Evolutionary conservation across 92 coral and sea anemone species (phyloP), one percentile per base, ranked within the genome.

Genomic region (Phenganax subtilis): DNA sequence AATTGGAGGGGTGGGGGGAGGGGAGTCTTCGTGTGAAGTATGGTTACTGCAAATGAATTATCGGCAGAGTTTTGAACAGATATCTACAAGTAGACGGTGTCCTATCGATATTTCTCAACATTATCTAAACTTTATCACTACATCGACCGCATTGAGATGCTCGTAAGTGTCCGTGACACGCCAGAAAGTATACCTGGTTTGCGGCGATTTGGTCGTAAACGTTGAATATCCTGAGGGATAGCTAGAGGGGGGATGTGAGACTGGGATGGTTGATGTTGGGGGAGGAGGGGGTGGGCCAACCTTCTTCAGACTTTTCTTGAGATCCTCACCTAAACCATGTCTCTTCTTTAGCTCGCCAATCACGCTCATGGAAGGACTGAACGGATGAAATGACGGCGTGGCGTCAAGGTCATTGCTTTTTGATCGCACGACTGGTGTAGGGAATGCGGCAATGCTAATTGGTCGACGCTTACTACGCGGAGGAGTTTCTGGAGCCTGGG

Each of bases 1-100:
- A 29, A 93, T 62, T 12, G 96, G 96, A 27, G 98, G 98, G 72
- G 92, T 57, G 0, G 98, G 97, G 11, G 97, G 93, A 0, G 97
- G 97, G 6, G 93, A 88, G 53, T 88, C 92, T 6, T 78, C 70
- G 59, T 73, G 61, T 10, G 78, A 61, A 8, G 59, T 51, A 3
- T 58, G 52, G 62, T 73, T 73, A 73, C 84, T 55, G 27, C 77
- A 58, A 71, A 0, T 15, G 54, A 73, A 64, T 64, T 17, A 17
- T 64, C 11, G 16, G 17, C 30, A 14, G 65, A 6, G 20, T 6
- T 59, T 59, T 6, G 65, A 10, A 59, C 17, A 59, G 20, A 25
- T 14, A 59, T 10, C 7, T 6, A 14, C n/a, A 10, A 59, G 7
- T n/a, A 59, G 6, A 25, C 16, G 7, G 65, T 59, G 6, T n/a